Evolutionary conservation across 2,113 vertebrate species (phyloP).

Genomic region (Mus musculus): GRCm39 chr16:82905501-82906000

Average conservation of each 20-base stretch:
- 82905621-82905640: background rate
- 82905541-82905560: background rate
- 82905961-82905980: background rate
- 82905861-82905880: background rate
- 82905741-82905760: background rate
- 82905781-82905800: background rate
- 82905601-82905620: accelerated
- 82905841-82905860: background rate
- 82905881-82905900: background rate
- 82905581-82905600: background rate
- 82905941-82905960: background rate
- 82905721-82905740: background rate
- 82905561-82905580: background rate
- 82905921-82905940: background rate
- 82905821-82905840: background rate
- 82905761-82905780: background rate
- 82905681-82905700: background rate
- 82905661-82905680: background rate
- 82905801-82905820: background rate
- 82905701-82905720: background rate
- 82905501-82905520: background rate
- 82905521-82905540: background rate
- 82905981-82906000: background rate
- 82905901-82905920: background rate
- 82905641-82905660: too few relatives aligned